These are phyloP conservation scores for Caenorhabditis imperialis DNA, from an alignment of 2,888 invertebrate genomes.

Conservation along the genomic window DNA sequence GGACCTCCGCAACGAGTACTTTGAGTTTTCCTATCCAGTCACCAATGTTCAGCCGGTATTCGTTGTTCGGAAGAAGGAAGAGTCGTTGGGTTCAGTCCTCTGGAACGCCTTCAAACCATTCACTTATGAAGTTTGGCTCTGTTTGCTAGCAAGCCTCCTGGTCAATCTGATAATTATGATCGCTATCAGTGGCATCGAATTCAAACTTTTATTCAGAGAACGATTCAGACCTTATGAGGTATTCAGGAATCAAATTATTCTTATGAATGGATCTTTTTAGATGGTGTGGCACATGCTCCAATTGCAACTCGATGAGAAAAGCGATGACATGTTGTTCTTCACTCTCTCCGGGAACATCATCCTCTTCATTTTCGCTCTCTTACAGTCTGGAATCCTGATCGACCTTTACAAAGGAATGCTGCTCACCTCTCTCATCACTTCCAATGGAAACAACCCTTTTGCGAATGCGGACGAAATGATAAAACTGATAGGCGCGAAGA, in stretches of 20 bases:
- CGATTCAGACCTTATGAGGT: slow-evolving; percentile 64
- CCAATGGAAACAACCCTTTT: slow-evolving; percentile 59
- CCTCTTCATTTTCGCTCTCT: slow-evolving; percentile 57
- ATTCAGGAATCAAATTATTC: too few species aligned
- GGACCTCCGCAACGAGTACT: slow-evolving; percentile 56
- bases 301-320: slow-evolving; percentile 69
- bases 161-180: slow-evolving; percentile 48
- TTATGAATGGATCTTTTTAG: slow-evolving; percentile 36
- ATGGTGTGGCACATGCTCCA: slow-evolving; percentile 68
- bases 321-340: slow-evolving; percentile 58
- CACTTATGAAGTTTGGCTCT: slow-evolving; percentile 59
- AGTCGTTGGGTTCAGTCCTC: slow-evolving; percentile 56
- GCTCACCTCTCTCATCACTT: slow-evolving; percentile 58
- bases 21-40: slow-evolving; percentile 67
- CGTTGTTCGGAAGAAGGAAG: slow-evolving; percentile 44
- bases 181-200: slow-evolving; percentile 59
- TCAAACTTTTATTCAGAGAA: slow-evolving; percentile 51
- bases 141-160: slow-evolving; percentile 49
- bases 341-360: slow-evolving; percentile 58
- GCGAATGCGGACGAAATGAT: slow-evolving; percentile 61
- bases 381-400: slow-evolving; percentile 62
- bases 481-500: slow-evolving; percentile 53
- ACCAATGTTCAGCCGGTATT: slow-evolving; percentile 67
- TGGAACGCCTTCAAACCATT: slow-evolving; percentile 74
- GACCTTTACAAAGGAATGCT: slow-evolving; percentile 59